Evolutionary conservation across 2,888 invertebrate genomes (phyloP).

Genomic region (Yponomeuta plumbellus): DNA sequence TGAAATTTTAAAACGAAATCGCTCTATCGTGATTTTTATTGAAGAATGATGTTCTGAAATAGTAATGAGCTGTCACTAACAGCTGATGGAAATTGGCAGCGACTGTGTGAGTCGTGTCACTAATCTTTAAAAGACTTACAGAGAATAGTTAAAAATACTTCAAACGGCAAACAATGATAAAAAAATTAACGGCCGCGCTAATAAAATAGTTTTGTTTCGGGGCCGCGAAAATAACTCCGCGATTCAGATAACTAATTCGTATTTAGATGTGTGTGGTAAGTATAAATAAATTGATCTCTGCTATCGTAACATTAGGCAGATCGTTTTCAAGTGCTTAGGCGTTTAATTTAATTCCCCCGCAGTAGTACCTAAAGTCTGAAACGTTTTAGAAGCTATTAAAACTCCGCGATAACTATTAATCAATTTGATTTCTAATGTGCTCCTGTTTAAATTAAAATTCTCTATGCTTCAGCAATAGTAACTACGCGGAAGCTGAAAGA

Average conservation of each 20-base stretch:
- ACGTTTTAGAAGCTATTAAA: not conserved
- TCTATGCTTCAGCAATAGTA: not conserved
- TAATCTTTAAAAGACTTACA: not conserved
- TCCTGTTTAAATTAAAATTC: not conserved
- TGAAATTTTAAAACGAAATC: not conserved
- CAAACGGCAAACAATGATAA: not conserved
- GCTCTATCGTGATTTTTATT: not conserved
- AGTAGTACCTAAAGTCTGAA: not conserved
- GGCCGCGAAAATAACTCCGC: not conserved
- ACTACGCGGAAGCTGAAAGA: not conserved
- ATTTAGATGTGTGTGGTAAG: conserved; percentile 2
- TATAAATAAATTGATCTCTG: not conserved
- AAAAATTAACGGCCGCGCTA: not conserved
- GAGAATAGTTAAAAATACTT: not conserved
- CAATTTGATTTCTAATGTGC: not conserved
- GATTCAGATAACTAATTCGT: not conserved
- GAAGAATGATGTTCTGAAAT: not conserved
- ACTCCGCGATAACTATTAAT: not conserved
- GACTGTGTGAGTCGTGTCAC: not conserved
- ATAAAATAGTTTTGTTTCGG: not conserved
- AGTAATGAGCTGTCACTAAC: not conserved
- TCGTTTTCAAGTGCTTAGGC: conserved; percentile 26
- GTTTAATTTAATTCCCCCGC: not conserved
- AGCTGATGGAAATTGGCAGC: not conserved
- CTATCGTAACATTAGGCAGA: conserved; percentile 26